Evolutionary conservation across 2,888 invertebrate genomes (phyloP).

Genomic region (Amiota minor): DNA sequence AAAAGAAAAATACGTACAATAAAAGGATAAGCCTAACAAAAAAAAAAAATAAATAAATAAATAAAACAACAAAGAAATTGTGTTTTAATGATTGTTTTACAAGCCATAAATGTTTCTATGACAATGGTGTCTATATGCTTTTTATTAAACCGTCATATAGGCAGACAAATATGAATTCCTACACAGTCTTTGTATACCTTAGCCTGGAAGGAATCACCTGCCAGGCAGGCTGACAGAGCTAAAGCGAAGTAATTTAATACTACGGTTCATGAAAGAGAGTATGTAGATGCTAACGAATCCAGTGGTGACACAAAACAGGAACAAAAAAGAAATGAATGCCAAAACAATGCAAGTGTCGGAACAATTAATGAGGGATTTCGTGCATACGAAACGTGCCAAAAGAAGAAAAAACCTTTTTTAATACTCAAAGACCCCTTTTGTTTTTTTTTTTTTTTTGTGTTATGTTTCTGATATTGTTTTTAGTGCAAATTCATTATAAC

Average conservation of each 20-base stretch:
- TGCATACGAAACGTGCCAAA: constrained; percentile 19
- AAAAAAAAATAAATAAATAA: constrained; percentile 29
- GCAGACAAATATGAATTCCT: background rate
- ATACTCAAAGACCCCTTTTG: background rate
- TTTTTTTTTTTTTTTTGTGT: background rate
- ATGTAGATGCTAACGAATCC: no score
- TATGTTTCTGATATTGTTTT: constrained; percentile 18
- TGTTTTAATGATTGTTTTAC: constrained; percentile 57
- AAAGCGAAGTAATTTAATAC: no score
- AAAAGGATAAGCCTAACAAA: constrained; percentile 9
- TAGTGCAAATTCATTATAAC: constrained; percentile 64
- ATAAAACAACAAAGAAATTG: constrained; percentile 45
- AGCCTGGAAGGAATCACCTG: no score
- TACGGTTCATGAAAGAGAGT: no score
- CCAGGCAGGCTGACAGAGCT: no score
- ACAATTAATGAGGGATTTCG: constrained; percentile 13
- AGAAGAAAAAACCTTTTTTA: background rate
- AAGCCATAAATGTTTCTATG: constrained; percentile 45
- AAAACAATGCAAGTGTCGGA: constrained; percentile 22
- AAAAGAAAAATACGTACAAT: constrained; percentile 22
- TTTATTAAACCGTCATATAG: constrained; percentile 3
- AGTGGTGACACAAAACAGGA: no score
- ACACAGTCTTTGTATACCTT: no score
- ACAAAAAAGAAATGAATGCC: background rate
- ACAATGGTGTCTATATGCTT: background rate